Percentiles rank a stretch among this genome's conserved stretches.
Conservation (phyloP, 2,888 invertebrate genomes). For the Ochlodes sylvanus region DNA sequence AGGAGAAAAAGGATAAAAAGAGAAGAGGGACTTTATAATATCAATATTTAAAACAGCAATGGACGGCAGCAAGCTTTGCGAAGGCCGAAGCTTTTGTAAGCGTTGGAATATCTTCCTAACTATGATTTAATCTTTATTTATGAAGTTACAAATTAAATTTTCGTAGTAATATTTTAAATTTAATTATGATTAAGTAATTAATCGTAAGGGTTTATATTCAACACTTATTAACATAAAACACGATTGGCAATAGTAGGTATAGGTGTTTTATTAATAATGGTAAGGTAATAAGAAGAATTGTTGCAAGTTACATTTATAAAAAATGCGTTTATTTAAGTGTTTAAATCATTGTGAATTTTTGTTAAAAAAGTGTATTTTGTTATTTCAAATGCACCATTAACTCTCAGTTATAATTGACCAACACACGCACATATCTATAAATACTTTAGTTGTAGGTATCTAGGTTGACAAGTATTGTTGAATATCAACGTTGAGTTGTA, state of each 20-base stretch:
- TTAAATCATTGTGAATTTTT: not conserved
- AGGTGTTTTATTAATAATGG: not conserved
- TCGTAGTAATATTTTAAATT: not conserved
- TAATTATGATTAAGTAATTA: not conserved
- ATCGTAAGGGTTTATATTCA: not conserved
- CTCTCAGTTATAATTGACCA: not conserved
- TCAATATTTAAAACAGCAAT: constrained; percentile 48
- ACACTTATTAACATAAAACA: not conserved
- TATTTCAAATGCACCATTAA: not conserved
- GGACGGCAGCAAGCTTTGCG: constrained; percentile 77
- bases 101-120: constrained; percentile 24
- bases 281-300: no score
- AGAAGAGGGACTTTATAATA: constrained; percentile 1
- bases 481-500: no score
- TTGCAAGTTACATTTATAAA: no score
- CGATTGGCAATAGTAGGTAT: not conserved
- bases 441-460: not conserved
- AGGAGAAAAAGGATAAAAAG: constrained; percentile 9
- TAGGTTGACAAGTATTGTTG: no score
- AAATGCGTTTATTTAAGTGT: not conserved
- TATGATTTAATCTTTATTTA: not conserved
- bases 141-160: not conserved
- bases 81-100: constrained; percentile 46
- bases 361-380: no score
- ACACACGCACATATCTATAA: not conserved